Percentiles rank a stretch among this genome's conserved stretches.
Conservation (phyloP, 2,797 vertebrate genomes). For the Siniperca obscura region DNA sequence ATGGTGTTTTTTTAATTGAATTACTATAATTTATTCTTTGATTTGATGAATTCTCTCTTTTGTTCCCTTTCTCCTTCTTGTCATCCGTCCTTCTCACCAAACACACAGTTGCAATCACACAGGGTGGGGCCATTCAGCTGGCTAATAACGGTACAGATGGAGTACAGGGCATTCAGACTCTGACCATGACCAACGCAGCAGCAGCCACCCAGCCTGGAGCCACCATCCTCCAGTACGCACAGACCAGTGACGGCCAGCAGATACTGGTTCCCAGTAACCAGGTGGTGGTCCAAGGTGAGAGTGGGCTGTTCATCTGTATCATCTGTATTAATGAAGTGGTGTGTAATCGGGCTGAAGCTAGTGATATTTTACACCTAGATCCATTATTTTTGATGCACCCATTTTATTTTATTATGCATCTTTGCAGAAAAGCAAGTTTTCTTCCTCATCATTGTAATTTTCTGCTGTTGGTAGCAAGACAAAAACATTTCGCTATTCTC, state of each 20-base stretch:
- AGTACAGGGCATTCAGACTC: constrained; percentile 94
- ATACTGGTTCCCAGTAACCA: constrained; percentile 99
- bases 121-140: constrained; percentile 97
- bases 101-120: constrained; percentile 94
- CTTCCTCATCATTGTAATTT: neutral
- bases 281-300: constrained; percentile 97
- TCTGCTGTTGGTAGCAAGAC: neutral
- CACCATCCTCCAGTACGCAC: constrained; percentile 98
- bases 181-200: constrained; percentile 94
- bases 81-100: constrained; percentile 5
- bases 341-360: neutral
- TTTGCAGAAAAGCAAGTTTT: neutral
- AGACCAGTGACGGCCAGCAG: constrained; percentile 98
- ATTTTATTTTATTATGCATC: neutral
- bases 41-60: neutral
- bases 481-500: neutral
- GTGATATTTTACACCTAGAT: neutral
- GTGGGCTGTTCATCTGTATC: neutral
- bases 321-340: neutral
- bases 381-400: neutral
- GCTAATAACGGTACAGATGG: constrained; percentile 98
- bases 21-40: neutral
- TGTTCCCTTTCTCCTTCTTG: neutral
- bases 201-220: constrained; percentile 91
- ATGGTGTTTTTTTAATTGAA: neutral